phyloP scores from a whole-genome alignment of 2,797 vertebrate species.

The Mormyrus proboscirostris region DNA sequence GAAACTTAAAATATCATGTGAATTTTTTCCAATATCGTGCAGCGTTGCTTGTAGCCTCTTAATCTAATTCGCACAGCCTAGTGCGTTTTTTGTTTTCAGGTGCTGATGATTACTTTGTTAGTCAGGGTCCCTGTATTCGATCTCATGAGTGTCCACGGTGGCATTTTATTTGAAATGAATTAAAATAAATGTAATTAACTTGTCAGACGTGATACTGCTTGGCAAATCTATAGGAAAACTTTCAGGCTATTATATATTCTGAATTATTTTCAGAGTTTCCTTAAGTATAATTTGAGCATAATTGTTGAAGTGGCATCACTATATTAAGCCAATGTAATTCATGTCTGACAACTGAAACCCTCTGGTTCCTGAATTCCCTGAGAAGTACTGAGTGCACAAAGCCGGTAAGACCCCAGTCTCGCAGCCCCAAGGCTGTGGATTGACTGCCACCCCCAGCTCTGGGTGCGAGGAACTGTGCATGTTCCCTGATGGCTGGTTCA shows the following conservation, averaged over 20 bases:
- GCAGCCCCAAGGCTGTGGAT: not conserved
- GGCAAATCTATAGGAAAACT: not conserved
- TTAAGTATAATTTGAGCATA: not conserved
- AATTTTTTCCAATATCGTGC: not conserved
- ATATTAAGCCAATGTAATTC: not conserved
- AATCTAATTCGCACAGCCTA: slow-evolving; percentile 27
- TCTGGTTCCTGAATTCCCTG: not conserved
- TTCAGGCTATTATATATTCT: not conserved
- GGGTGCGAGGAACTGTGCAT: not conserved
- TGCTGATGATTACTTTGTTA: slow-evolving; percentile 32
- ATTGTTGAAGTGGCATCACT: not conserved
- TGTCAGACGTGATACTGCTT: not conserved
- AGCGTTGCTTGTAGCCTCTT: not conserved
- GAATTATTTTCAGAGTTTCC: not conserved
- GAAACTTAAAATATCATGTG: not conserved
- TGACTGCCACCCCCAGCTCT: not conserved
- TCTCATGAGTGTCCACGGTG: not conserved
- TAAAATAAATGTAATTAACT: not conserved
- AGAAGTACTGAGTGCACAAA: not conserved
- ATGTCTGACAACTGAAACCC: not conserved
- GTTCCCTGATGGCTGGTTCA: not conserved
- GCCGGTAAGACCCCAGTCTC: not conserved
- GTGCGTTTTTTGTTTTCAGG: slow-evolving; percentile 7
- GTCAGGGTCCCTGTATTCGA: not conserved
- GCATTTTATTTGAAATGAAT: not conserved